Evolutionary conservation across 2,797 vertebrate species (phyloP).

Genomic region (Sebastes iracundus): DNA sequence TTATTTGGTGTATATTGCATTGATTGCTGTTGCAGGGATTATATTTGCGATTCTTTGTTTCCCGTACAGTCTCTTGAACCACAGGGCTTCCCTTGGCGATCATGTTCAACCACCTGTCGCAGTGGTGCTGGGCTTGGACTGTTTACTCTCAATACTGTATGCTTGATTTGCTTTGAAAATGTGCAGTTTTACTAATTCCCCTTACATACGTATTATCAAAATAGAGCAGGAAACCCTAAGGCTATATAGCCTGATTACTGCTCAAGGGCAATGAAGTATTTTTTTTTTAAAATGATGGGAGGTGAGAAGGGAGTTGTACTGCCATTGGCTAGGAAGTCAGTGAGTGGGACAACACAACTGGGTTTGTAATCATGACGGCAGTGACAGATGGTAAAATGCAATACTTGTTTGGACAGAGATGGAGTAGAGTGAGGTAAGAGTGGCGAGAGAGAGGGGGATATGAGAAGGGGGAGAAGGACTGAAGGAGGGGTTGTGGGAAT

Average conservation of each 20-base stretch:
- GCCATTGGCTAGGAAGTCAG: conserved; percentile 42
- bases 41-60: not conserved
- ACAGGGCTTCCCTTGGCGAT: not conserved
- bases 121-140: not conserved
- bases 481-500: conserved; percentile 54
- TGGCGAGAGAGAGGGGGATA: conserved; percentile 1
- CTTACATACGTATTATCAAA: not conserved
- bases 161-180: not conserved
- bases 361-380: conserved; percentile 52
- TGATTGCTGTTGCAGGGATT: not conserved
- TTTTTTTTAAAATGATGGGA: conserved; percentile 6
- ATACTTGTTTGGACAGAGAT: conserved; percentile 63
- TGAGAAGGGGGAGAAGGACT: conserved; percentile 16
- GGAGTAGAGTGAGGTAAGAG: conserved; percentile 58
- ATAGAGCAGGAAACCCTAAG: not conserved
- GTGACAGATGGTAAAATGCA: conserved; percentile 83
- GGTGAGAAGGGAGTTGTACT: conserved; percentile 14
- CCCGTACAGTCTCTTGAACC: not conserved
- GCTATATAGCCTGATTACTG: not conserved
- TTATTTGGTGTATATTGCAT: not conserved
- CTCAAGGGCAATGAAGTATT: not conserved
- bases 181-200: not conserved
- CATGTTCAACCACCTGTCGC: not conserved
- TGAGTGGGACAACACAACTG: conserved; percentile 20
- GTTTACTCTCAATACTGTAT: not conserved